Conservation (phyloP, 2,113 vertebrate species). For the Lucifuga dentata region DNA sequence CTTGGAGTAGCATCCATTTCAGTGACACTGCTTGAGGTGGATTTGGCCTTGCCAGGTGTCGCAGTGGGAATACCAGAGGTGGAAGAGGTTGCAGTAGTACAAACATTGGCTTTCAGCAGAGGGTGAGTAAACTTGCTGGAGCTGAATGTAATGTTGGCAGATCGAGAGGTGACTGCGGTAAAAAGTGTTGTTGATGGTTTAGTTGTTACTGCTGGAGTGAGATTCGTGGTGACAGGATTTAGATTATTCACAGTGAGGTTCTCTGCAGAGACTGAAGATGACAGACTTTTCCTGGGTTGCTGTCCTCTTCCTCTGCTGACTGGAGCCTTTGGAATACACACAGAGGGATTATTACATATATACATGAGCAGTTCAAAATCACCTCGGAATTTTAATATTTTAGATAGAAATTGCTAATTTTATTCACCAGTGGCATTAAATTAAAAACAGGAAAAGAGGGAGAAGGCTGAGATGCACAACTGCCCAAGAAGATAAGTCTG, state of each 20-base stretch:
- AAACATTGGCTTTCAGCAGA: constrained; percentile 15
- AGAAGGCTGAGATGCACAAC: too few species aligned
- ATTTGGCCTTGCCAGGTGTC: constrained; percentile 12
- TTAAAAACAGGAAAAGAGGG: too few species aligned
- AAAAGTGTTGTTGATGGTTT: constrained; percentile 57
- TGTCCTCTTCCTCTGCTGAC: constrained; percentile 49
- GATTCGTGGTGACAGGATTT: constrained; percentile 6
- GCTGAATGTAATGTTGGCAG: constrained; percentile 37
- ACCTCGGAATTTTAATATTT: too few species aligned
- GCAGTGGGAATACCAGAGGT: neutral
- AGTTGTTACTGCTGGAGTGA: constrained; percentile 1
- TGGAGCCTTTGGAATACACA: constrained; percentile 49
- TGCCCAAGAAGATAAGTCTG: too few species aligned
- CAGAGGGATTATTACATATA: constrained; percentile 10
- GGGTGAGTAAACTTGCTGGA: constrained; percentile 25
- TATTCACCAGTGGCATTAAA: too few species aligned
- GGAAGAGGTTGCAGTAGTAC: constrained; percentile 19
- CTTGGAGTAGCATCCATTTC: too few species aligned
- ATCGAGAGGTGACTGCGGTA: constrained; percentile 57
- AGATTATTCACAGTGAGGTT: neutral
- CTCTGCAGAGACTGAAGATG: constrained; percentile 29
- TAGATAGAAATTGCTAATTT: too few species aligned
- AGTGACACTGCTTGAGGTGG: constrained; percentile 3
- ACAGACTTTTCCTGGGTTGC: constrained; percentile 47
- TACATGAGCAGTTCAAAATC: too few species aligned